Percentiles rank a stretch among this genome's conserved stretches.
phyloP scores from a whole-genome alignment of 2,797 vertebrate species.

The Phataginus tetradactyla region DNA sequence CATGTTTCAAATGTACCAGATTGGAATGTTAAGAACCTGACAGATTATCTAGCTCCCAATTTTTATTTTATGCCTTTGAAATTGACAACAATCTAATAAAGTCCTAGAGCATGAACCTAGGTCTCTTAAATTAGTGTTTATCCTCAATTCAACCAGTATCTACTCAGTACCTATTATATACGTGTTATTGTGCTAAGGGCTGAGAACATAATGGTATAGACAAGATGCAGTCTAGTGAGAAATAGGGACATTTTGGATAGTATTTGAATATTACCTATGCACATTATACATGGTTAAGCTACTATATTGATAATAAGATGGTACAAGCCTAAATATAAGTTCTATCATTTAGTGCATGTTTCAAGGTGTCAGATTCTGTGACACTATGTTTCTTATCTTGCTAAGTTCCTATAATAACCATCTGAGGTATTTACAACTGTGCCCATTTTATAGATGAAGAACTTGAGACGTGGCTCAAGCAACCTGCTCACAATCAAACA shows the following conservation, averaged over 20 bases:
- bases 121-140: not conserved
- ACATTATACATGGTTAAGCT: not conserved
- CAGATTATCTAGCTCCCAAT: not conserved
- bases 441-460: not conserved
- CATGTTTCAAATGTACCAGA: not conserved
- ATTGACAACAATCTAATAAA: not conserved
- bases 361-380: not conserved
- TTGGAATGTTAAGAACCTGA: not conserved
- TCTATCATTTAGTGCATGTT: not conserved
- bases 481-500: not conserved
- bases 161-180: not conserved
- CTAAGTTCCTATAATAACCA: not conserved
- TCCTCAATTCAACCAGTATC: not conserved
- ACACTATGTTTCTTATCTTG: not conserved
- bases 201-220: not conserved
- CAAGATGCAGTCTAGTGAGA: not conserved
- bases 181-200: not conserved
- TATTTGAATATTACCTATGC: not conserved
- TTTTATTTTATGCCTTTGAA: constrained; percentile 10
- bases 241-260: not conserved
- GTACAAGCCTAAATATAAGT: not conserved
- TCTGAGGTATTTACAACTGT: not conserved
- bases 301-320: not conserved
- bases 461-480: not conserved
- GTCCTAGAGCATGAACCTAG: not conserved